phyloP scores from a whole-genome alignment of 2,113 vertebrate species.

The Progne subis region DNA sequence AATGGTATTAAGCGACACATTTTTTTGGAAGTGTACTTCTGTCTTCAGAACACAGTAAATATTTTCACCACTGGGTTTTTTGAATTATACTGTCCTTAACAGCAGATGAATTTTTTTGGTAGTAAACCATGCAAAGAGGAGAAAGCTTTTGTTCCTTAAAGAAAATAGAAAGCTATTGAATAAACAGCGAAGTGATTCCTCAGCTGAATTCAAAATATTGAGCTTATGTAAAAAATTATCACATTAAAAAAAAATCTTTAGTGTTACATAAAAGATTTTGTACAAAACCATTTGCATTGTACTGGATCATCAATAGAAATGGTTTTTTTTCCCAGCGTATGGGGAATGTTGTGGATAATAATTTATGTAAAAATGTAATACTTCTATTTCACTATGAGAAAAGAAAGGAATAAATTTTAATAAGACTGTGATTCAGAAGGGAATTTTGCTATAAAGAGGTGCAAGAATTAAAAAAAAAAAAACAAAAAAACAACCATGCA shows the following conservation, averaged over 20 bases:
- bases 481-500: no score
- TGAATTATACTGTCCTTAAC: not conserved
- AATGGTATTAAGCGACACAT: fast-evolving
- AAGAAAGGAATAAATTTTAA: constrained; percentile 21
- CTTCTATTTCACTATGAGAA: not conserved
- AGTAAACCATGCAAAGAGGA: not conserved
- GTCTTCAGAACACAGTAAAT: not conserved
- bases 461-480: not conserved
- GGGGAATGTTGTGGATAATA: not conserved
- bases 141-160: constrained; percentile 38
- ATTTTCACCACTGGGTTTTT: not conserved
- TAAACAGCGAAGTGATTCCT: constrained; percentile 19
- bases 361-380: not conserved
- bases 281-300: not conserved
- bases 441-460: not conserved
- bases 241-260: constrained; percentile 17
- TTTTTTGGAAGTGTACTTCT: not conserved
- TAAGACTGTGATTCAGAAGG: not conserved
- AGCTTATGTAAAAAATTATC: constrained; percentile 36
- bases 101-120: not conserved
- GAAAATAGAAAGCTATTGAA: constrained; percentile 31
- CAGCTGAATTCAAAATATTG: constrained; percentile 57
- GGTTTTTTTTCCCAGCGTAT: not conserved
- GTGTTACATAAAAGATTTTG: not conserved
- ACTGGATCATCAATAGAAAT: constrained; percentile 5